Base-by-base conservation (phyloP, 2,113 vertebrate species). In the Pomatorhinus ruficollis region DNA sequence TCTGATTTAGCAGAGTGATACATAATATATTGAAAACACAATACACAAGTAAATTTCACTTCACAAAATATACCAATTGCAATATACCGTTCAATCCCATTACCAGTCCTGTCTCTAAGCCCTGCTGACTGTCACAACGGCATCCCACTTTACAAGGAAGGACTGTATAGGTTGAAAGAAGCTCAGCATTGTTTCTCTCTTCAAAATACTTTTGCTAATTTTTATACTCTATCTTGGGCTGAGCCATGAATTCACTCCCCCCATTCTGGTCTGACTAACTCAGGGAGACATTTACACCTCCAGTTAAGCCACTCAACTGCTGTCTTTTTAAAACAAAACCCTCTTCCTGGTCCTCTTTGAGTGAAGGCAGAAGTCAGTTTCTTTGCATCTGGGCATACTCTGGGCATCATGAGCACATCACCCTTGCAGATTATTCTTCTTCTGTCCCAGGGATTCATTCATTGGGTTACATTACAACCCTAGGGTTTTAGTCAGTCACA, bases 21-120 rank as follows among this genome's bases (percentile, higher is more conserved):
- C 10, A 60, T 44, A 47, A 61, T 31, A 53, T 30, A 53, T 42
- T 18, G 31, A 71, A 83, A 91, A 49, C 23, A 75, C 4, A 35
- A 47, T 21, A 54, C 1, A 47, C 0, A 1, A 28, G 1, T 37
- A 68, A 87, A 31, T 42, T 52, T 78, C 0, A 1, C n/a, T 68
- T 64, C 5, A 39, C 7, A 33, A 82, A 45, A 74, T 33, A 35
- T 0, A 44, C 1, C 2, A 25, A 33, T 35, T 66, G 3, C 9
- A 63, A 35, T 25, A 44, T 28, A 57, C 15, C 47, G 6, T 44
- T 57, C 24, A 47, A 28, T 35, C 9, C 5, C 11, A 17, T 30
- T 6, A 47, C 5, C 2, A 3, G 24, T 53, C 30, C 53, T 45
- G 13, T 49, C 30, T 65, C 27, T 33, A 40, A 50, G 63, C 70